Conservation (phyloP, 2,888 invertebrate genomes). For the Tetranychus piercei region DNA sequence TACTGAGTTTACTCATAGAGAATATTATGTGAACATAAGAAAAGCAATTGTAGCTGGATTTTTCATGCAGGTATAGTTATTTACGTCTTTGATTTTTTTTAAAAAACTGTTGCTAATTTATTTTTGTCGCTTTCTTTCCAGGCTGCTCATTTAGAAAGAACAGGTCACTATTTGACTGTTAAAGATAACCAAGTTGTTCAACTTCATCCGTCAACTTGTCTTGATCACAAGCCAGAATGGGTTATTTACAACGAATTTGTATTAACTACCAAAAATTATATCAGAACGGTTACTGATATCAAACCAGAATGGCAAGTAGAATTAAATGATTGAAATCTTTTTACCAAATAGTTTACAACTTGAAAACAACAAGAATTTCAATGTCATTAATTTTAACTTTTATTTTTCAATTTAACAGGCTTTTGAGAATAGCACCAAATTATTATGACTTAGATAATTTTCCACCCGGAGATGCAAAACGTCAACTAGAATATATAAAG, state of each 20-base stretch:
- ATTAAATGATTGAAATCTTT: not conserved
- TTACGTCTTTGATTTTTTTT: conserved; percentile 3
- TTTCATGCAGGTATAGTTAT: conserved; percentile 85
- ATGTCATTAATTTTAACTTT: not conserved
- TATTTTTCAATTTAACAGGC: conserved; percentile 40
- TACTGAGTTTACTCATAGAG: conserved; percentile 93
- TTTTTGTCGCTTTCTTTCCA: conserved; percentile 24
- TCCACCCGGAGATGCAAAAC: conserved; percentile 87
- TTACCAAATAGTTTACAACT: conserved; percentile 2
- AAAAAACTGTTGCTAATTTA: not conserved
- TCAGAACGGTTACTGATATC: conserved; percentile 92
- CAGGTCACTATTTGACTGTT: conserved; percentile 92
- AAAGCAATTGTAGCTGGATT: conserved; percentile 96
- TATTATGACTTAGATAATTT: conserved; percentile 97
- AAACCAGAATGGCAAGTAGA: conserved; percentile 62
- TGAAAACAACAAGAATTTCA: too few species aligned
- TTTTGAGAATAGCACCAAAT: conserved; percentile 82
- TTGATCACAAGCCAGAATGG: conserved; percentile 99
- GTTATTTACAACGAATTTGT: conserved; percentile 99
- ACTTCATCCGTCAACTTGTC: conserved; percentile 91
- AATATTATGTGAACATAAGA: conserved; percentile 95
- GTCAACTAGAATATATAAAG: conserved; percentile 72
- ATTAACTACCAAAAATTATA: conserved; percentile 96
- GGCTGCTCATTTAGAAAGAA: conserved; percentile 89
- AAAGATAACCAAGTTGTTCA: conserved; percentile 99